Evolutionary conservation across 37 sponge, comb jelly and placozoan genomes (phyloP).

Genomic region (Amphimedon queenslandica): DNA sequence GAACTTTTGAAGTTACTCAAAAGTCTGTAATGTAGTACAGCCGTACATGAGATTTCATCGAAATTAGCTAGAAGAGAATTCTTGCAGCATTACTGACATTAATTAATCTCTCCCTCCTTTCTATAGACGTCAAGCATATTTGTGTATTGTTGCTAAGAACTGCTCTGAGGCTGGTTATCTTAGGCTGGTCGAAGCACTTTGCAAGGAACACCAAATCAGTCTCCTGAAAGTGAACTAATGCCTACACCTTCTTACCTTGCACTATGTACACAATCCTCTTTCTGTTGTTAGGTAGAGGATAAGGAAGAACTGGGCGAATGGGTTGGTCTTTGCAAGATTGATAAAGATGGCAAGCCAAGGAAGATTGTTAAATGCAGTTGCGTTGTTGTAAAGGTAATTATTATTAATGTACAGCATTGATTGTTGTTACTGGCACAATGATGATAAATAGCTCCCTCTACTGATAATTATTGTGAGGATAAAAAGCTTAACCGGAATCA

Average conservation of each 20-base stretch:
- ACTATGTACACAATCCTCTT: not conserved
- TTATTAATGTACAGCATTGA: no score
- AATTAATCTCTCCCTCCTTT: no score
- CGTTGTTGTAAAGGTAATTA: constrained; percentile 95
- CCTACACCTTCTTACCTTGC: no score
- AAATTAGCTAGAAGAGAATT: no score
- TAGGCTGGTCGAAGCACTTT: constrained; percentile 93
- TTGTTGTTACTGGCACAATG: no score
- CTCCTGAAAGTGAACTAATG: constrained; percentile 70
- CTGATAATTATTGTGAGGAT: constrained; percentile 23
- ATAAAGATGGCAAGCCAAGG: constrained; percentile 94
- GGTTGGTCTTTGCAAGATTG: constrained; percentile 98
- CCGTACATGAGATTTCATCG: no score
- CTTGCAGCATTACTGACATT: no score
- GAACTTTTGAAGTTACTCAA: no score
- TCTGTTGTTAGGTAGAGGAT: constrained; percentile 68
- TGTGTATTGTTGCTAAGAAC: constrained; percentile 96
- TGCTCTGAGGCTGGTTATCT: constrained; percentile 81
- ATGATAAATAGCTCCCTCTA: constrained; percentile 62
- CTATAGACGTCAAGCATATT: constrained; percentile 81
- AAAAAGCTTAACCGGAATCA: constrained; percentile 34
- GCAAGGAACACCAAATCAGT: constrained; percentile 91
- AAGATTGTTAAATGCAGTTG: constrained; percentile 99
- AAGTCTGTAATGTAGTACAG: no score
- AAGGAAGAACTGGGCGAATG: constrained; percentile 95